A percentile compares a stretch with the other conserved stretches of the same genome.
These are phyloP conservation scores for Tringa solitaria DNA, from an alignment of 2,113 vertebrate species.

Conservation along the genomic window DNA sequence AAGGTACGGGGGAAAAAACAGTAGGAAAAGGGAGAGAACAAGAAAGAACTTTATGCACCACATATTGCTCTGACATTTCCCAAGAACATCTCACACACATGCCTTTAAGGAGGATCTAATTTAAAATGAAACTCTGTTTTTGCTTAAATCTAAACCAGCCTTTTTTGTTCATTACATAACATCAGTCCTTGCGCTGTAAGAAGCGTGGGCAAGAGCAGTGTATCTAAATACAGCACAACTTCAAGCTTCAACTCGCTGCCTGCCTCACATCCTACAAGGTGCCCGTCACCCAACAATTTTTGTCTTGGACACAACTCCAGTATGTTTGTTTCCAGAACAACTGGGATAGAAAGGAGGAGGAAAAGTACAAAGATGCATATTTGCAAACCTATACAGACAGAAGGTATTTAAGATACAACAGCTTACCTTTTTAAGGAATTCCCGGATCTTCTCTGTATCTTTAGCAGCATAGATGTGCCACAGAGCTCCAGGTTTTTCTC, in stretches of 20 bases:
- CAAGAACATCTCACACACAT: not conserved
- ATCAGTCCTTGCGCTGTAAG: no score
- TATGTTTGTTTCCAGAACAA: not conserved
- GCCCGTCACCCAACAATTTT: rapidly evolving
- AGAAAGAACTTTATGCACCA: not conserved
- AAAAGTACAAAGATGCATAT: not conserved
- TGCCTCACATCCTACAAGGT: not conserved
- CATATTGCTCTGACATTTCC: not conserved
- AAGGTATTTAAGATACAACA: rapidly evolving
- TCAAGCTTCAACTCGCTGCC: not conserved
- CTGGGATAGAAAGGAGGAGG: not conserved
- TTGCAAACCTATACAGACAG: not conserved
- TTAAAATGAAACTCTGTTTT: not conserved
- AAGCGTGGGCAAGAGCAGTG: not conserved
- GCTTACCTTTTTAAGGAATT: slow-evolving; percentile 80
- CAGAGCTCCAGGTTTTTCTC: slow-evolving; percentile 80
- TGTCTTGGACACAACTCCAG: not conserved
- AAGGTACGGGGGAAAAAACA: not conserved
- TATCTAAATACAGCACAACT: not conserved
- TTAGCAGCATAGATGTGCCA: slow-evolving; percentile 85
- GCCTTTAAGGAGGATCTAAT: not conserved
- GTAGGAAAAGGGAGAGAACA: not conserved
- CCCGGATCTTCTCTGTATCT: slow-evolving; percentile 82
- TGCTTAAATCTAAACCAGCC: not conserved
- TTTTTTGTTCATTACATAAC: not conserved